Conservation (phyloP, 2,113 vertebrate genomes). For the Poeciliopsis prolifica region DNA sequence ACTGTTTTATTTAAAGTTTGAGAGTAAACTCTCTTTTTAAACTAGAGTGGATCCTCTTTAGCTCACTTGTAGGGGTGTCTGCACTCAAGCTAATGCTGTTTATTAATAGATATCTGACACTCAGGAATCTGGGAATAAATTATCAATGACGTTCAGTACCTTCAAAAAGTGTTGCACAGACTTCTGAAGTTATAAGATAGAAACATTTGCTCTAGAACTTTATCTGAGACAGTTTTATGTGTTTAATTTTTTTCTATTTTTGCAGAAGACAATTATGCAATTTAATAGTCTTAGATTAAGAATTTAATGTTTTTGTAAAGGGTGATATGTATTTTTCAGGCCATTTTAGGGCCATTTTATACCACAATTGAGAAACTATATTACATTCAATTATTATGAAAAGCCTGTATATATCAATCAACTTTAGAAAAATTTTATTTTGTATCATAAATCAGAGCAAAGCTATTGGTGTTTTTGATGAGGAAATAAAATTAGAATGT, state of each 20-base stretch:
- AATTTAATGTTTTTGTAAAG: background rate
- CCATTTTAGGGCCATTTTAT: too few species aligned
- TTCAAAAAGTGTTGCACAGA: background rate
- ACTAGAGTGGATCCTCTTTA: background rate
- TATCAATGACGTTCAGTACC: background rate
- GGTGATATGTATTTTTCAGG: too few species aligned
- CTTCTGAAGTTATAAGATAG: background rate
- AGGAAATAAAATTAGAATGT: too few species aligned
- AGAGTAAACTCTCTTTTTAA: conserved; percentile 1
- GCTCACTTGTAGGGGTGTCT: background rate
- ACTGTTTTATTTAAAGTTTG: conserved; percentile 10
- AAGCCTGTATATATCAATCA: too few species aligned
- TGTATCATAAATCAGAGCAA: too few species aligned
- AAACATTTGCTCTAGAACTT: background rate
- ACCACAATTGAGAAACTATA: too few species aligned
- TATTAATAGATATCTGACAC: background rate
- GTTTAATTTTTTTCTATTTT: background rate
- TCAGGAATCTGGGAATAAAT: background rate
- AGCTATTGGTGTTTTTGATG: too few species aligned
- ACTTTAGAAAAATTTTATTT: too few species aligned
- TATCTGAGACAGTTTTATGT: background rate
- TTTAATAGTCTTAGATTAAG: too few species aligned
- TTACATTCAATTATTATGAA: too few species aligned
- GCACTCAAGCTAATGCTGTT: background rate
- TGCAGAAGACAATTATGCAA: too few species aligned